Evolutionary conservation across 2,113 vertebrate genomes (phyloP), one percentile per base, ranked within the genome.

Genomic region (Gymnocephalus cernua): DNA sequence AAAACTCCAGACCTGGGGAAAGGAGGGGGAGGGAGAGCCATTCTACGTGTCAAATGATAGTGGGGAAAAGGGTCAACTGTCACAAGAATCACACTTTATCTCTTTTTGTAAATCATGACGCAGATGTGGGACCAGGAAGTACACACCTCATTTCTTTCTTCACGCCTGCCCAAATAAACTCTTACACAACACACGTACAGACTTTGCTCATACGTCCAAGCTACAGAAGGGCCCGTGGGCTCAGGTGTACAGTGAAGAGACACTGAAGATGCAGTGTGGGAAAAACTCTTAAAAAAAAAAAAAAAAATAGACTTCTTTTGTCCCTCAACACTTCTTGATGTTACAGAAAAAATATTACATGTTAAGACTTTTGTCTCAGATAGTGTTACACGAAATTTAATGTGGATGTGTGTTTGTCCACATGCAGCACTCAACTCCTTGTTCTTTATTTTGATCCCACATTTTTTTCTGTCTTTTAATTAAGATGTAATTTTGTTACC

Each of bases 311-410:
- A n/a, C n/a, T n/a, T 35, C 4, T 50, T 54, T 75, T 79, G 71
- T 86, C 79, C 76, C 84, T 63, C 85, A 91, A 89, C 86, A 91
- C 93, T 90, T 85, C 88, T 91, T 25, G 65, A 57, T 90, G 92
- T 92, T 66, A 83, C 91, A 91, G 75, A 88, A 84, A 89, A 84
- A 83, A 32, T 65, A 86, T 56, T 88, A 70, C 82, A 74, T 88
- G 88, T 91, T 73, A 77, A 83, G 84, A 91, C 76, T 86, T 87
- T 91, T 72, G 56, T 86, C 75, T 82, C 79, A 71, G 83, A 83
- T 47, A 75, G 56, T 88, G 79, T 80, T 67, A 59, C 86, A 80
- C 50, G 13, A 84, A 76, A 73, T 83, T 79, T 77, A 54, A 67
- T 86, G 66, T 75, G 87, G 82, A 65, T 59, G 76, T 71, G 67